Evolutionary conservation across 2,797 vertebrate species (phyloP).

Genomic region (Smutsia gigantea): DNA sequence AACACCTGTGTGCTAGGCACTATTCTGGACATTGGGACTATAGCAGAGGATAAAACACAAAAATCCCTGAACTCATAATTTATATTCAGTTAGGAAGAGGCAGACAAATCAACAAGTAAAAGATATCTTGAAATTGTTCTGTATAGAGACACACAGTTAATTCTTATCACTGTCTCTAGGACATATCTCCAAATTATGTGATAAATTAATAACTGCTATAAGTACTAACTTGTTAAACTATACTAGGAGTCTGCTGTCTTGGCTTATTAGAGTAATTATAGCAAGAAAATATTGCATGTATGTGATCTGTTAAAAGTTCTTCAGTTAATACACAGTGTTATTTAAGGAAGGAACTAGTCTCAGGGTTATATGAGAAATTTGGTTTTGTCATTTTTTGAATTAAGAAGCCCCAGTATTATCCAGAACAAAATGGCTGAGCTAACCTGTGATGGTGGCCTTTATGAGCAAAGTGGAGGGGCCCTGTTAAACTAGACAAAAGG

Average conservation of each 20-base stretch:
- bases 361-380: neutral
- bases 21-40: constrained; percentile 42
- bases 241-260: neutral
- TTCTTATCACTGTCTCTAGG: constrained; percentile 31
- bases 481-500: constrained; percentile 1
- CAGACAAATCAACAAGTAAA: constrained; percentile 16
- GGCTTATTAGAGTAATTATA: constrained; percentile 37
- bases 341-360: neutral
- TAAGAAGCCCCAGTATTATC: neutral
- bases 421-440: neutral
- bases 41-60: neutral
- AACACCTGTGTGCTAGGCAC: neutral
- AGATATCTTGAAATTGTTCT: constrained; percentile 48
- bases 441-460: neutral
- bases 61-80: neutral
- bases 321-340: constrained; percentile 11
- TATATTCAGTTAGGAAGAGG: constrained; percentile 18
- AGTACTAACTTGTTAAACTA: constrained; percentile 29
- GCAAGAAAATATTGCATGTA: neutral
- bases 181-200: neutral
- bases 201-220: constrained; percentile 7
- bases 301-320: constrained; percentile 28
- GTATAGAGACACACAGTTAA: neutral
- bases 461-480: neutral
- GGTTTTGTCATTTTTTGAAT: constrained; percentile 15